Evolutionary conservation across 2,888 invertebrate genomes (phyloP).

Genomic region (Euzetes globulus): DNA sequence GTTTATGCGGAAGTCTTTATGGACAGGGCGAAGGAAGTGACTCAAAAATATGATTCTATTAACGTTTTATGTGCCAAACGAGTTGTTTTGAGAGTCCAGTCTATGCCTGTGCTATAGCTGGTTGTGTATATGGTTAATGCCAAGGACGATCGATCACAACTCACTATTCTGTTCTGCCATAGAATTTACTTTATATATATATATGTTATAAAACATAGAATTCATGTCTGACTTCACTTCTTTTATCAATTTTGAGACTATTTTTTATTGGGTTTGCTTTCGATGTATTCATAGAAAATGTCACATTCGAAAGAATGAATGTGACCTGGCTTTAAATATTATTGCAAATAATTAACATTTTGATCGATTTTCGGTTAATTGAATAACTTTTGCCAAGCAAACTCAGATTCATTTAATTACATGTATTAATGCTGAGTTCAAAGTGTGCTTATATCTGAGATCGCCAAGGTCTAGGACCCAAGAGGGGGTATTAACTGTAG

Average conservation of each 20-base stretch:
- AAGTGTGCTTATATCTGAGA: too few relatives aligned
- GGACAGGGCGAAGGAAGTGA: background rate
- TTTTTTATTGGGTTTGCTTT: background rate
- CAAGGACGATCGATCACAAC: conserved; percentile 19
- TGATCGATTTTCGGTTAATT: too few relatives aligned
- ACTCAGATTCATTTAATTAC: too few relatives aligned
- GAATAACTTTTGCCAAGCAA: too few relatives aligned
- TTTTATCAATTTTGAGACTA: background rate
- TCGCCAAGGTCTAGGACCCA: too few relatives aligned
- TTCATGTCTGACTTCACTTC: conserved; percentile 3
- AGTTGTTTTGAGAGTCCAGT: background rate
- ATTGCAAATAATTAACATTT: too few relatives aligned
- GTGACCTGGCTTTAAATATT: too few relatives aligned
- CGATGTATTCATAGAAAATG: background rate
- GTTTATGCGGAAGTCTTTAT: conserved; percentile 4
- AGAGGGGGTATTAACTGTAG: too few relatives aligned
- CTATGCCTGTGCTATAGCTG: background rate
- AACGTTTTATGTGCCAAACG: background rate
- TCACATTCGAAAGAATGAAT: background rate
- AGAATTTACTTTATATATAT: background rate
- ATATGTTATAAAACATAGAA: background rate
- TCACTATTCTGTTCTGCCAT: background rate
- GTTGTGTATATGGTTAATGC: conserved; percentile 3
- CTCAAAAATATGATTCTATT: background rate
- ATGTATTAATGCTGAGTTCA: too few relatives aligned